Evolutionary conservation across 2,113 vertebrate genomes (phyloP).

Genomic region (Podarcis raffonei): DNA sequence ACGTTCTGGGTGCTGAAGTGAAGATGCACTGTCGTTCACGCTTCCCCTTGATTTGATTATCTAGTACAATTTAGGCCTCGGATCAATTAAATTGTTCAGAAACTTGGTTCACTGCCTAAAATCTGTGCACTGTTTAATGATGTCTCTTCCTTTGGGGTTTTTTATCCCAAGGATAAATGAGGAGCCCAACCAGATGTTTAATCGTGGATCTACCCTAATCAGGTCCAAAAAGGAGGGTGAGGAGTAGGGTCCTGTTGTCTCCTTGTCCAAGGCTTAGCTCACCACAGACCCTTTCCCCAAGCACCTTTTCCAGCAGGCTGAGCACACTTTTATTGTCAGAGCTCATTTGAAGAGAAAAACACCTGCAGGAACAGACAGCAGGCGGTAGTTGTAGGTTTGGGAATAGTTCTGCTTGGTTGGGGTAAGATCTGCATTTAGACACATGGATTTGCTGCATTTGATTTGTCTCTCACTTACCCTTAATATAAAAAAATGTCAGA

Average conservation of each 20-base stretch:
- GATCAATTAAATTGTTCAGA: conserved; percentile 72
- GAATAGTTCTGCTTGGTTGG: not conserved
- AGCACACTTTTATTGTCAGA: not conserved
- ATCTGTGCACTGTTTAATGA: conserved; percentile 65
- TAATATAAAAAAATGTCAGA: conserved; percentile 50
- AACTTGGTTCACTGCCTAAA: conserved; percentile 69
- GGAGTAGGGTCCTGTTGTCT: not conserved
- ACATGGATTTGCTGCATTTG: not conserved
- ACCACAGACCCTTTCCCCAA: not conserved
- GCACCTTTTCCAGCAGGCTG: not conserved
- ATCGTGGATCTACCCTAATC: not conserved
- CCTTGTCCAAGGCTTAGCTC: not conserved
- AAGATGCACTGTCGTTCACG: conserved; percentile 53
- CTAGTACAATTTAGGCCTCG: conserved; percentile 57
- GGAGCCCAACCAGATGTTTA: not conserved
- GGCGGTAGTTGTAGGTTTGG: not conserved
- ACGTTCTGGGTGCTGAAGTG: conserved; percentile 42
- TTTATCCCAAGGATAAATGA: conserved; percentile 68
- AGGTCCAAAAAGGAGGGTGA: not conserved
- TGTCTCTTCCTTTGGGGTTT: conserved; percentile 50
- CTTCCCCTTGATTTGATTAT: conserved; percentile 70
- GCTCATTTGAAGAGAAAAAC: not conserved
- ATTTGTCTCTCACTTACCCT: conserved; percentile 56
- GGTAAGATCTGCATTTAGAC: not conserved
- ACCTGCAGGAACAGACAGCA: not conserved